phyloP scores from a whole-genome alignment of 2,888 invertebrate genomes.

The Napeogenes sylphis region DNA sequence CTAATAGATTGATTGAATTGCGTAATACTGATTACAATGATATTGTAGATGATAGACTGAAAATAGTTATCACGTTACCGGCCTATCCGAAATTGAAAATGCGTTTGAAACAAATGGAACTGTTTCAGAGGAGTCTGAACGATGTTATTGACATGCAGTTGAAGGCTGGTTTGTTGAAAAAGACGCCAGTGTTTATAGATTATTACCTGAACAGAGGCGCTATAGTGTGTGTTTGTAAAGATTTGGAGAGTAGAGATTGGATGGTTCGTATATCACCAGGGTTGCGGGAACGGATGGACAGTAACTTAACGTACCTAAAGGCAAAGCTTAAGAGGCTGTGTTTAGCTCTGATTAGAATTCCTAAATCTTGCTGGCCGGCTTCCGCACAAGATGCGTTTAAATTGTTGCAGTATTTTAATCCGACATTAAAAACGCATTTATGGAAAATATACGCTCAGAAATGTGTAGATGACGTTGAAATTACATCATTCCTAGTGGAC shows the following conservation, averaged over 20 bases:
- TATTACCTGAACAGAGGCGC: slow-evolving; percentile 66
- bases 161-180: slow-evolving; percentile 56
- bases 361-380: slow-evolving; percentile 54
- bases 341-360: slow-evolving; percentile 60
- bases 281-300: slow-evolving; percentile 62
- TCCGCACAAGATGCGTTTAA: slow-evolving; percentile 62
- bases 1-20: slow-evolving; percentile 56
- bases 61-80: slow-evolving; percentile 57
- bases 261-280: slow-evolving; percentile 60
- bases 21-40: slow-evolving; percentile 60
- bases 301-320: slow-evolving; percentile 54
- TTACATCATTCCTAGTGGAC: slow-evolving; percentile 60
- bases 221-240: slow-evolving; percentile 65
- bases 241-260: slow-evolving; percentile 62
- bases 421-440: slow-evolving; percentile 51
- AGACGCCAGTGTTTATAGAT: slow-evolving; percentile 56
- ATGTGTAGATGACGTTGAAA: slow-evolving; percentile 45
- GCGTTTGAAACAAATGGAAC: slow-evolving; percentile 57
- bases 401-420: slow-evolving; percentile 67
- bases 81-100: slow-evolving; percentile 67
- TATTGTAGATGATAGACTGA: slow-evolving; percentile 58
- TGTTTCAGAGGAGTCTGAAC: slow-evolving; percentile 53
- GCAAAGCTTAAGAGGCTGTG: slow-evolving; percentile 61
- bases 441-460: slow-evolving; percentile 66
- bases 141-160: slow-evolving; percentile 65